A percentile compares a stretch with the other conserved stretches of the same genome.
Conservation (phyloP, 2,113 vertebrate species). For the Callipepla californica region DNA sequence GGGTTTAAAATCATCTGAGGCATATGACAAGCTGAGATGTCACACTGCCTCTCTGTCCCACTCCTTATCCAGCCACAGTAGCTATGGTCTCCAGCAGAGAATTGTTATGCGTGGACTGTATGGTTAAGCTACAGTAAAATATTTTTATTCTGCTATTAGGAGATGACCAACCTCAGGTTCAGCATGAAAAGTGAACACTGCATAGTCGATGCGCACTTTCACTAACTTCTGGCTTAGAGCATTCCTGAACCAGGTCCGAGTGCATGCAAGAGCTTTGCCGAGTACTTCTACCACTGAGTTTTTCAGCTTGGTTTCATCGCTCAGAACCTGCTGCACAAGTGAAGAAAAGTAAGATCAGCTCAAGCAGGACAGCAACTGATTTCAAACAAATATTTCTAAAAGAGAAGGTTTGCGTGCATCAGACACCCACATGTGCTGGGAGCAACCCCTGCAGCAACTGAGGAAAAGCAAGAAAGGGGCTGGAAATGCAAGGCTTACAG, state of each 20-base stretch:
- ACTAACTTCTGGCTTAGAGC: not conserved
- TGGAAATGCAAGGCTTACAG: not conserved
- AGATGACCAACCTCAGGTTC: constrained; percentile 52
- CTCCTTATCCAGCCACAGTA: not conserved
- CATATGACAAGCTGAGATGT: not conserved
- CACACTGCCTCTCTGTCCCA: not conserved
- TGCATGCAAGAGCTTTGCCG: not conserved
- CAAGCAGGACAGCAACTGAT: not conserved
- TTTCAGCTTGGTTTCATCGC: not conserved
- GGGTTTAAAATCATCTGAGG: too few species aligned
- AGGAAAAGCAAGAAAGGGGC: not conserved
- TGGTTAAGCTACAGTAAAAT: not conserved
- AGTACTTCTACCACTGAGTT: not conserved
- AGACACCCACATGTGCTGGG: not conserved
- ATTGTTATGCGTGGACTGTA: not conserved
- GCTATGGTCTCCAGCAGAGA: not conserved
- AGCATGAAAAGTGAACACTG: fast-evolving
- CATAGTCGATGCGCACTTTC: fast-evolving
- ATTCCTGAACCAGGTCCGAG: constrained; percentile 36
- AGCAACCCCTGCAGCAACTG: not conserved
- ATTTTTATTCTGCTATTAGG: not conserved
- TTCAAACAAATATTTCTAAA: not conserved
- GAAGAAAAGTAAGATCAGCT: not conserved
- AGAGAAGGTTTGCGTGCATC: not conserved
- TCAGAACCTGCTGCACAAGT: not conserved